Conservation (phyloP, 2,113 vertebrate genomes). For the Trachemys scripta region DNA sequence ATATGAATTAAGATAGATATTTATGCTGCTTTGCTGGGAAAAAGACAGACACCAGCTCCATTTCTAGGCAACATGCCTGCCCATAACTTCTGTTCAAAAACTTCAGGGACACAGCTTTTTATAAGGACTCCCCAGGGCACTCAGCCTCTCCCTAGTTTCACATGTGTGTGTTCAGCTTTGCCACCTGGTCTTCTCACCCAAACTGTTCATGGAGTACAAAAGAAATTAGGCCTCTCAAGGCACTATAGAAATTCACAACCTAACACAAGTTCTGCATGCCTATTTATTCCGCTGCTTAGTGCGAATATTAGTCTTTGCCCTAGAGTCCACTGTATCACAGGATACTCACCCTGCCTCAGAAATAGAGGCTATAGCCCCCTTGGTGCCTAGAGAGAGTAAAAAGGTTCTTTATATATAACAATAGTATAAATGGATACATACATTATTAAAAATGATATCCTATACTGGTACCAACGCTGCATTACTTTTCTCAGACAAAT, state of each 20-base stretch:
- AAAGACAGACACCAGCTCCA: neutral
- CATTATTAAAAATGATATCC: neutral
- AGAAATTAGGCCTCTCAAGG: conserved; percentile 61
- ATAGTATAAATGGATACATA: neutral
- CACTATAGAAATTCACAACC: conserved; percentile 66
- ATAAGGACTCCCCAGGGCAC: conserved; percentile 46
- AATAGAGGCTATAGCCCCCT: neutral
- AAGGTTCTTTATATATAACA: neutral
- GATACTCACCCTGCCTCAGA: neutral
- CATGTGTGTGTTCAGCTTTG: conserved; percentile 64
- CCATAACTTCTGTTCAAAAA: conserved; percentile 47
- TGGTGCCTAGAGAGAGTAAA: neutral
- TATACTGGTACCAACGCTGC: neutral
- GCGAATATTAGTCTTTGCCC: neutral
- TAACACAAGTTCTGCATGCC: conserved; percentile 40
- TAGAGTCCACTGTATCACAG: neutral
- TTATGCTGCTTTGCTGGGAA: neutral
- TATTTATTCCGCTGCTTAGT: conserved; percentile 54
- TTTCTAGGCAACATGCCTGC: conserved; percentile 22
- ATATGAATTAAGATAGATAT: conserved; percentile 32
- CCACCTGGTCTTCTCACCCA: conserved; percentile 58
- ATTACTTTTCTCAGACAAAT: neutral
- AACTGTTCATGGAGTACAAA: conserved; percentile 41
- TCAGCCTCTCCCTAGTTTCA: conserved; percentile 58
- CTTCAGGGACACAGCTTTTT: neutral